These are phyloP conservation scores for Ochlodes sylvanus DNA, from an alignment of 2,888 invertebrate species.

Conservation along the genomic window DNA sequence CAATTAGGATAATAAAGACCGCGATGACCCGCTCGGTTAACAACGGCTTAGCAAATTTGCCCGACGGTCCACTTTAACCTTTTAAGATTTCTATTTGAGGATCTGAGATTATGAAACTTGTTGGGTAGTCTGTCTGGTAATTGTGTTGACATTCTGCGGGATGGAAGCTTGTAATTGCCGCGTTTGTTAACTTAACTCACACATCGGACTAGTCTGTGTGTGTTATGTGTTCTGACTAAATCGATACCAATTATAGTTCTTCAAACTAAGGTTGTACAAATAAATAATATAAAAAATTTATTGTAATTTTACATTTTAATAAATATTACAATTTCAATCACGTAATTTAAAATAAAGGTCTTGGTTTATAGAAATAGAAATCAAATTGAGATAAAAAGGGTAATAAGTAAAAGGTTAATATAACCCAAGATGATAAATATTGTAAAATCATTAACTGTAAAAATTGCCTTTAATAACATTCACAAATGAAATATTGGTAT, in stretches of 20 bases:
- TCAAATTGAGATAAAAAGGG: too few species aligned
- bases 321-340: too few species aligned
- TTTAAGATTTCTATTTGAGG: conserved; percentile 48
- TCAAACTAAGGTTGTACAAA: conserved; percentile 1
- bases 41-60: conserved; percentile 62
- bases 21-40: conserved; percentile 56
- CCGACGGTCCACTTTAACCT: conserved; percentile 48
- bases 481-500: too few species aligned
- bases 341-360: too few species aligned
- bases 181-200: conserved; percentile 17
- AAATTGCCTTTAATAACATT: too few species aligned
- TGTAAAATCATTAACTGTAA: too few species aligned
- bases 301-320: background rate
- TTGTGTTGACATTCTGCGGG: conserved; percentile 34
- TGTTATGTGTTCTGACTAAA: background rate
- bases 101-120: conserved; percentile 40
- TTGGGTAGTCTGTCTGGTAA: conserved; percentile 25
- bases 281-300: background rate
- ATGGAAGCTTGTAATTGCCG: conserved; percentile 26
- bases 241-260: conserved; percentile 23
- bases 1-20: conserved; percentile 72
- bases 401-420: too few species aligned
- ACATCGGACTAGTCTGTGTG: background rate
- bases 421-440: too few species aligned
- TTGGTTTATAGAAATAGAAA: too few species aligned